Evolutionary conservation across 2,797 vertebrate genomes (phyloP).

Genomic region (Eupleurogrammus muticus): DNA sequence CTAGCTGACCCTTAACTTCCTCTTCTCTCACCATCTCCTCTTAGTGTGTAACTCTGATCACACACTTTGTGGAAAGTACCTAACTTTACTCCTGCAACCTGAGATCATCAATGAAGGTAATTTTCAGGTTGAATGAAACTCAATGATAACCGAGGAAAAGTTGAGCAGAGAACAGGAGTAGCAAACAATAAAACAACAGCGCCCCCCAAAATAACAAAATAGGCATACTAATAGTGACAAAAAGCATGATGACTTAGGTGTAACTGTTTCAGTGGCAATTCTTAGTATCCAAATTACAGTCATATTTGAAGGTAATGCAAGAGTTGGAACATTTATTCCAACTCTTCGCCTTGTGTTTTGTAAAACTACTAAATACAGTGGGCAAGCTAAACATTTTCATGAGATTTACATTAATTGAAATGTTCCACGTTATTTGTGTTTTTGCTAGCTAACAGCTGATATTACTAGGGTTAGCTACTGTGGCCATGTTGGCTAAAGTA

Average conservation of each 20-base stretch:
- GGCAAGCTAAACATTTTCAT: background rate
- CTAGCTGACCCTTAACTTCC: slow-evolving; percentile 47
- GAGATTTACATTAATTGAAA: background rate
- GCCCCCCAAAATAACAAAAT: slow-evolving; percentile 41
- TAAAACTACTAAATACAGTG: no score
- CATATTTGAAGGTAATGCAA: slow-evolving; percentile 10
- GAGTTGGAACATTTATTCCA: background rate
- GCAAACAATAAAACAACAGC: slow-evolving; percentile 69
- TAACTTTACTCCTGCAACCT: slow-evolving; percentile 30
- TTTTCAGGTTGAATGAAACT: slow-evolving; percentile 29
- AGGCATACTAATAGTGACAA: slow-evolving; percentile 13
- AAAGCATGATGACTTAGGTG: slow-evolving; percentile 4
- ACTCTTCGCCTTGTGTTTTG: no score
- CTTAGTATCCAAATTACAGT: background rate
- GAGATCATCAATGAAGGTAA: background rate
- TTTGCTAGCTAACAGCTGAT: slow-evolving; percentile 9
- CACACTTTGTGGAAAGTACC: slow-evolving; percentile 65
- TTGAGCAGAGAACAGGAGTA: slow-evolving; percentile 50
- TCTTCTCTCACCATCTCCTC: slow-evolving; percentile 37
- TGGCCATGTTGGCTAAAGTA: slow-evolving; percentile 1
- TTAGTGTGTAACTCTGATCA: slow-evolving; percentile 28
- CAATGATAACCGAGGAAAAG: slow-evolving; percentile 26
- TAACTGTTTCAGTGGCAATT: background rate
- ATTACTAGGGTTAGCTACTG: slow-evolving; percentile 32
- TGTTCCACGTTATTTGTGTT: background rate